These are phyloP conservation scores for Aldrovandia affinis DNA, from an alignment of 2,797 vertebrate species.

Conservation along the genomic window DNA sequence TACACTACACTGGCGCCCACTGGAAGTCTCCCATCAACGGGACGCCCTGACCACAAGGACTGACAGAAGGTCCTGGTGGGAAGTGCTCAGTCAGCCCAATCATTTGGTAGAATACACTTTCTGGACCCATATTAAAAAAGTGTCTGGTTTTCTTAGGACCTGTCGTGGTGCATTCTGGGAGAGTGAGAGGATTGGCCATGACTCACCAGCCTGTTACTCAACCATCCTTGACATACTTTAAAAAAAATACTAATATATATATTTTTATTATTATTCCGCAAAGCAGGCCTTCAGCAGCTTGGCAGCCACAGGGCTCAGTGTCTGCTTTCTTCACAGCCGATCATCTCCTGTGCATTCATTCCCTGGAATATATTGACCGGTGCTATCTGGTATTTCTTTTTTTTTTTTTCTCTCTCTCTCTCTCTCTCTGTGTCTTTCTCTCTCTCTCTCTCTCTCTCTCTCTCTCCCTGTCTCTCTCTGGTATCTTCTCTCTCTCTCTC, in stretches of 20 bases:
- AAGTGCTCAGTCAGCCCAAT: background rate
- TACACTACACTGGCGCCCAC: too few species aligned
- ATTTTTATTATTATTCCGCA: constrained; percentile 36
- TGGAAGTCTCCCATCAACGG: background rate
- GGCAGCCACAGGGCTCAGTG: constrained; percentile 45
- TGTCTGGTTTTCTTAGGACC: background rate
- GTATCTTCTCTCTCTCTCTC: too few species aligned
- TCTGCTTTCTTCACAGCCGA: constrained; percentile 42
- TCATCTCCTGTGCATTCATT: constrained; percentile 31
- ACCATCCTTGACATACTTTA: constrained; percentile 65
- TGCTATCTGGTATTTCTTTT: too few species aligned
- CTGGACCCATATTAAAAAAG: too few species aligned
- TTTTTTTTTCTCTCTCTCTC: constrained; percentile 27
- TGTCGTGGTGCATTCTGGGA: background rate
- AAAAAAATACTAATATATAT: constrained; percentile 8
- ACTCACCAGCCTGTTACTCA: constrained; percentile 48
- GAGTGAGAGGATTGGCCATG: constrained; percentile 32
- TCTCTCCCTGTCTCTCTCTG: constrained; percentile 21
- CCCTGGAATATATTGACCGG: constrained; percentile 56
- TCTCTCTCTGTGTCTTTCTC: background rate
- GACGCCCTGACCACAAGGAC: constrained; percentile 13
- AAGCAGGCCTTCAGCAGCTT: constrained; percentile 50
- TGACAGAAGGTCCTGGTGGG: background rate
- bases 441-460: constrained; percentile 3
- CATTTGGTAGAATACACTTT: background rate